A percentile compares a stretch with the other conserved stretches of the same genome.
phyloP scores from a whole-genome alignment of 2,888 invertebrate genomes.

The Tetragnatha montana region DNA sequence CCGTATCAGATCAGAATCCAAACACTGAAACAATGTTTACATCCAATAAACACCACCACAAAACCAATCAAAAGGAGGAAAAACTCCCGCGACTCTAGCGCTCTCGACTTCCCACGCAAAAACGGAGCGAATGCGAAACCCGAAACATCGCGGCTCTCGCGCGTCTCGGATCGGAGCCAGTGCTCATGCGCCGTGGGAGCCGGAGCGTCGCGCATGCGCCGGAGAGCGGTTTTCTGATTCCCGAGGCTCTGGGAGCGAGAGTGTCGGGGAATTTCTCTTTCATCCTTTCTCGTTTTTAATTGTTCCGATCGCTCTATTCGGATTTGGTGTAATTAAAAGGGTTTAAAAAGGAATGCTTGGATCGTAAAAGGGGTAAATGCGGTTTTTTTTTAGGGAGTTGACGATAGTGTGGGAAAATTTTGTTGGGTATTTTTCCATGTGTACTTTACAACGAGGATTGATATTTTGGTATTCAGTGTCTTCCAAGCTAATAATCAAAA shows the following conservation, averaged over 20 bases:
- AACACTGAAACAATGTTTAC: conserved; percentile 27
- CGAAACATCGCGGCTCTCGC: conserved; percentile 31
- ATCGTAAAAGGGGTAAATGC: background rate
- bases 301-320: too few species aligned
- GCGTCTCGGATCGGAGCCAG: background rate
- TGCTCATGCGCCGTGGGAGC: background rate
- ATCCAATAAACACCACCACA: background rate
- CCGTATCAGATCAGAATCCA: background rate
- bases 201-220: conserved; percentile 41
- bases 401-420: background rate
- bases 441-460: too few species aligned
- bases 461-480: too few species aligned
- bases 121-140: conserved; percentile 32
- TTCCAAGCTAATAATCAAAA: too few species aligned
- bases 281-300: conserved; percentile 16
- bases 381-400: background rate
- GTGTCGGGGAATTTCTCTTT: conserved; percentile 7
- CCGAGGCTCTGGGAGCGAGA: conserved; percentile 1
- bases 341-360: background rate
- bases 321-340: background rate
- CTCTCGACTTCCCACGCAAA: conserved; percentile 44
- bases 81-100: background rate
- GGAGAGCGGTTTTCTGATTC: conserved; percentile 24
- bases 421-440: too few species aligned
- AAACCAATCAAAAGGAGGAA: conserved; percentile 3